Conservation (phyloP, 2,113 vertebrate species). For the Australoheros scitulus region DNA sequence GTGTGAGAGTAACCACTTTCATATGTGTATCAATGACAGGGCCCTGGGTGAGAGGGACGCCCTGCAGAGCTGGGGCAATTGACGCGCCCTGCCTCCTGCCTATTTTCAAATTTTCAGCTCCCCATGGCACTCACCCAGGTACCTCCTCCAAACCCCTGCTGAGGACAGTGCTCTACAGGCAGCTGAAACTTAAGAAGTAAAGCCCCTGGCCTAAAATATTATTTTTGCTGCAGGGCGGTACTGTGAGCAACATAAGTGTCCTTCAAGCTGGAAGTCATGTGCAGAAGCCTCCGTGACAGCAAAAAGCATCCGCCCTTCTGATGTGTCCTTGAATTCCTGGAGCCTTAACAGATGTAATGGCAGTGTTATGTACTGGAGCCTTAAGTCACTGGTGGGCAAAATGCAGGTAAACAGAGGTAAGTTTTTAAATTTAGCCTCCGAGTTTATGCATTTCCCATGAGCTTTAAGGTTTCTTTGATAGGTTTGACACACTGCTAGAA, state of each 20-base stretch:
- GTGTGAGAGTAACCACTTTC: constrained; percentile 79
- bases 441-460: constrained; percentile 21
- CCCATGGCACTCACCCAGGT: constrained; percentile 63
- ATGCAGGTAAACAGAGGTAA: constrained; percentile 41
- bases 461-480: constrained; percentile 29
- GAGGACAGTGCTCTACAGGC: constrained; percentile 52
- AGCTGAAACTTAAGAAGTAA: constrained; percentile 68
- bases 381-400: constrained; percentile 34
- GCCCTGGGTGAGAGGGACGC: constrained; percentile 40
- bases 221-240: constrained; percentile 50
- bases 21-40: constrained; percentile 73
- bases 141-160: constrained; percentile 57
- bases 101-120: constrained; percentile 69
- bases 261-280: constrained; percentile 46
- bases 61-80: constrained; percentile 62
- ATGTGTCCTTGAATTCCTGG: constrained; percentile 52
- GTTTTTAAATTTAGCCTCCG: constrained; percentile 43
- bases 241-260: constrained; percentile 45
- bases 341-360: constrained; percentile 38
- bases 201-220: constrained; percentile 47
- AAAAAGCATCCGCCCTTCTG: constrained; percentile 45
- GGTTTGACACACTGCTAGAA: not conserved
- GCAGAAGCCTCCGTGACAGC: constrained; percentile 43
- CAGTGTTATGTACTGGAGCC: not conserved
- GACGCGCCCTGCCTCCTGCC: constrained; percentile 60